phyloP scores from a whole-genome alignment of 2,113 vertebrate species.

The Lota lota region DNA sequence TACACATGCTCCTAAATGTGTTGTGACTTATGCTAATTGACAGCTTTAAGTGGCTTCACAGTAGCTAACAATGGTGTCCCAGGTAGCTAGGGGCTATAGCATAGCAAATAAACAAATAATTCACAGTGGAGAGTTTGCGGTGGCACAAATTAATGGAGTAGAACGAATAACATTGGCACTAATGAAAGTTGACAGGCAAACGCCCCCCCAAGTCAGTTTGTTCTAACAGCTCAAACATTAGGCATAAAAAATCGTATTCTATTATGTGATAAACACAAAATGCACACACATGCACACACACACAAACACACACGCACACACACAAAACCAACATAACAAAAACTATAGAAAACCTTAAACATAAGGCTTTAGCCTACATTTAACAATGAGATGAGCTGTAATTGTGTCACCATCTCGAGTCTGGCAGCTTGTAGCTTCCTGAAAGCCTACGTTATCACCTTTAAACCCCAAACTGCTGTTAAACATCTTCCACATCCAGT shows the following conservation, averaged over 20 bases:
- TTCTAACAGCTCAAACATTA: constrained; percentile 61
- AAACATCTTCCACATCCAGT: constrained; percentile 56
- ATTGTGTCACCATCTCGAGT: too few species aligned
- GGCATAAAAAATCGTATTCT: constrained; percentile 37
- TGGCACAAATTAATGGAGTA: constrained; percentile 64
- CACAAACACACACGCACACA: too few species aligned
- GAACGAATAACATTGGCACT: constrained; percentile 52
- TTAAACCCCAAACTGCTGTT: constrained; percentile 16
- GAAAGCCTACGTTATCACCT: too few species aligned
- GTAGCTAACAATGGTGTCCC: constrained; percentile 18
- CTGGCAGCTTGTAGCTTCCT: too few species aligned
- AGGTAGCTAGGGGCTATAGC: constrained; percentile 36
- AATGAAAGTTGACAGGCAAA: constrained; percentile 69
- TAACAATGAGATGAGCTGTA: too few species aligned
- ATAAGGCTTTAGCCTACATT: too few species aligned
- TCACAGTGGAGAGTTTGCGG: constrained; percentile 44
- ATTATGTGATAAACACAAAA: constrained; percentile 2
- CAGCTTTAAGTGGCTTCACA: constrained; percentile 29
- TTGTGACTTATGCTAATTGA: constrained; percentile 56
- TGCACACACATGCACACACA: not conserved
- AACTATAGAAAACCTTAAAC: too few species aligned
- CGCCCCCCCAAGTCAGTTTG: constrained; percentile 60
- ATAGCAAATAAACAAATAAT: constrained; percentile 7
- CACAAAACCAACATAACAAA: too few species aligned
- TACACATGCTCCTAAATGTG: constrained; percentile 44